Evolutionary conservation across 2,113 vertebrate species (phyloP).

Genomic region (western clawed frog (Xenopus tropicalis)): DNA sequence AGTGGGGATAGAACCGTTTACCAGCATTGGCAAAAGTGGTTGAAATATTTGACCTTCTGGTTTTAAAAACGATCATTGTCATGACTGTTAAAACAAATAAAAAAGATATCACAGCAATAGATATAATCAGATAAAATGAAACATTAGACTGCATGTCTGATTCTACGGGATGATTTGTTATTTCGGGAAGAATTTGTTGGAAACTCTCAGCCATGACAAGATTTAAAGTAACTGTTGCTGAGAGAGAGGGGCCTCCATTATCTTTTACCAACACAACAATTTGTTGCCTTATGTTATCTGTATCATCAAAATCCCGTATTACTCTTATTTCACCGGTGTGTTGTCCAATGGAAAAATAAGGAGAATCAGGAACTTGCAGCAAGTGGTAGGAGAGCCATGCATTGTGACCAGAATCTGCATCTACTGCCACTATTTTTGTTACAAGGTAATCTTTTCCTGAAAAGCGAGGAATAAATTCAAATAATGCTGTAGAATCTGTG

Average conservation of each 20-base stretch:
- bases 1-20: slow-evolving; percentile 5
- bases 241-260: slow-evolving; percentile 9
- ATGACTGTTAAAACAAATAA: slow-evolving; percentile 24
- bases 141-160: neutral
- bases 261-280: slow-evolving; percentile 21
- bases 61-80: too few species aligned
- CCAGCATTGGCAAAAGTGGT: too few species aligned
- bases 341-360: slow-evolving; percentile 40
- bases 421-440: slow-evolving; percentile 42
- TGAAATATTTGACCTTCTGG: neutral
- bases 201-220: neutral
- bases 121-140: slow-evolving; percentile 2
- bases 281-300: slow-evolving; percentile 25
- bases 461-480: slow-evolving; percentile 15
- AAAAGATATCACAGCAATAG: slow-evolving; percentile 16
- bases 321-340: slow-evolving; percentile 46
- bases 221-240: neutral
- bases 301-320: slow-evolving; percentile 39
- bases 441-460: slow-evolving; percentile 29
- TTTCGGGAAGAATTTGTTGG: neutral
- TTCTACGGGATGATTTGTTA: neutral
- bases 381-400: slow-evolving; percentile 51
- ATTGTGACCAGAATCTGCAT: slow-evolving; percentile 47
- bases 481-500: slow-evolving; percentile 43
- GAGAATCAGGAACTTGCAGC: slow-evolving; percentile 33